phyloP scores from a whole-genome alignment of 1,140 invertebrate genomes.

The Diploscapter pachys region DNA sequence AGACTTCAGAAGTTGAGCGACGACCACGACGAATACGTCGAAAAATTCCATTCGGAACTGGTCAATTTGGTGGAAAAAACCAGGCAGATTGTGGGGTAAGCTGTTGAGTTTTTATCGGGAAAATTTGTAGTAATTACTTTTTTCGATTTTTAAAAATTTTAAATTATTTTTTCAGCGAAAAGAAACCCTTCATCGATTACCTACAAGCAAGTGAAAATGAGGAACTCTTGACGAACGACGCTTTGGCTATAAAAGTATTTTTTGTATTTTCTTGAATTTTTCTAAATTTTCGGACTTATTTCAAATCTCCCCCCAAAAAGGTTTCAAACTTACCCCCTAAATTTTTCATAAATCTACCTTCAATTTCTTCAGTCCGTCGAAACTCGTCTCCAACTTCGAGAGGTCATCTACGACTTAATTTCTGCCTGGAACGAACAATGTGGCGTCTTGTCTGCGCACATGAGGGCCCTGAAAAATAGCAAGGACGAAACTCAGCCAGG shows the following conservation, averaged over 20 bases:
- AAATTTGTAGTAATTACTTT: neutral
- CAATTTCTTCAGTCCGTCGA: conserved; percentile 31
- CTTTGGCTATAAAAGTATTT: conserved; percentile 29
- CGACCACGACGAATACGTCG: conserved; percentile 7
- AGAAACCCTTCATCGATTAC: conserved; percentile 7
- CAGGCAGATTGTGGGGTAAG: neutral
- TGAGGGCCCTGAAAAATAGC: conserved; percentile 30
- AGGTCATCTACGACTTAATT: conserved; percentile 45
- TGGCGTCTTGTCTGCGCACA: conserved; percentile 3
- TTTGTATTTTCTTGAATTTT: conserved; percentile 11
- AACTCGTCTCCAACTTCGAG: conserved; percentile 36
- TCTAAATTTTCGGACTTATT: neutral
- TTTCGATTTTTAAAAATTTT: neutral
- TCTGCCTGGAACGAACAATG: conserved; percentile 42
- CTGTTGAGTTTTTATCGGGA: neutral
- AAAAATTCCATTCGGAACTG: conserved; percentile 9
- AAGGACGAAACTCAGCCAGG: conserved; percentile 5
- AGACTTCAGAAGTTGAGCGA: neutral
- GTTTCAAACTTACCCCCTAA: too few relatives aligned
- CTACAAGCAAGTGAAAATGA: conserved; percentile 10
- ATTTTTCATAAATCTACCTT: too few relatives aligned
- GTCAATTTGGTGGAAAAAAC: conserved; percentile 10
- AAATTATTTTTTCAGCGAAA: conserved; percentile 15
- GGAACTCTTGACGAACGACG: conserved; percentile 27
- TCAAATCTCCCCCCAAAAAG: too few relatives aligned